Base-by-base conservation (phyloP, 2,888 invertebrate genomes). In the Formica aserva region DNA sequence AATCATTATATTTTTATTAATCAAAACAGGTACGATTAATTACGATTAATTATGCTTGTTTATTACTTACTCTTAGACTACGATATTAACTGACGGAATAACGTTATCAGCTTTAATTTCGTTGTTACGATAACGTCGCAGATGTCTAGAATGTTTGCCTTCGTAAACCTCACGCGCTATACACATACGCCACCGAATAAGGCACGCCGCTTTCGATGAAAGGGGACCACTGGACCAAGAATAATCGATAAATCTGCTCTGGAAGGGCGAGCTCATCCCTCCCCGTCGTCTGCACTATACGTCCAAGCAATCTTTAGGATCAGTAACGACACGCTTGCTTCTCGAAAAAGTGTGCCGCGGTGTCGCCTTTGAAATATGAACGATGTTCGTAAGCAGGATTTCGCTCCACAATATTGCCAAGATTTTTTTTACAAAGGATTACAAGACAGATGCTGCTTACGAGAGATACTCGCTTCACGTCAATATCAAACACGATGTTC, bases 211-310 rank as follows among this genome's bases (percentile, higher is more conserved):
- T 87, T 87, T 88, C 87, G 85, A 86, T 90, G 87, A 92, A 91
- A 91, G 92, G 93, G 92, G 91, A 92, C 91, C 88, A 91, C 89
- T 91, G 92, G 92, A 93, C 93, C 91, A 91, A 90, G 92, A 92
- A 93, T 92, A 93, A 93, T 94, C 93, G 93, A 94, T 94, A 93
- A 93, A 93, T 93, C 92, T 91, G 90, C 90, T 91, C 89, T 85
- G 80, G 78, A 67, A 84, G 76, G 78, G 90, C 87, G 85, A 85
- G 74, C 74, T 76, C 86, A 82, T 71, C 69, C 83, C 81, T 78
- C 60, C 81, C 83, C 60, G 9, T 63, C 41, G 75, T 72, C 75
- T 48, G 62, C 57, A 62, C 48, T 2, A 38, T 60, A 82, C 83
- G 60, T 87, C 62, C 65, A 35, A 74, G 77, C 83, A 82, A 85